These are phyloP conservation scores for Danio rerio DNA, from an alignment of 2,113 vertebrate genomes.

Conservation along the genomic window DNA sequence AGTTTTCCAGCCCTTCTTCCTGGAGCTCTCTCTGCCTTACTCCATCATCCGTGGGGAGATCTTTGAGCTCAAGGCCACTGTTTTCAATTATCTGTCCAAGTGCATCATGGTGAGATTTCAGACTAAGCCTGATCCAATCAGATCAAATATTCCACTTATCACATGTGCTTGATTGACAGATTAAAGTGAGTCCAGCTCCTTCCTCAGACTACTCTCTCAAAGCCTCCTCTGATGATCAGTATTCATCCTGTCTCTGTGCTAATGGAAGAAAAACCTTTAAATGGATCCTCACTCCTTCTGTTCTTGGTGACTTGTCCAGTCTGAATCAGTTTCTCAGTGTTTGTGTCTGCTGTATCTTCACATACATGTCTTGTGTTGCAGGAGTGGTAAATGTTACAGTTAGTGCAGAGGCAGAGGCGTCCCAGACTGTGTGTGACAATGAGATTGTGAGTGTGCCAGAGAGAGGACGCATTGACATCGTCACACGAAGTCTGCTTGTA, in stretches of 20 bases:
- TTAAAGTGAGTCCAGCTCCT: slow-evolving; percentile 67
- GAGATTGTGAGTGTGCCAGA: slow-evolving; percentile 77
- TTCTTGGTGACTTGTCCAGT: slow-evolving; percentile 74
- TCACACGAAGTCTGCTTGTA: slow-evolving; percentile 79
- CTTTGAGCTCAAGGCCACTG: slow-evolving; percentile 85
- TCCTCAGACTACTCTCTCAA: slow-evolving; percentile 75
- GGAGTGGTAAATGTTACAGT: slow-evolving; percentile 79
- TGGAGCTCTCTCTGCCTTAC: slow-evolving; percentile 86
- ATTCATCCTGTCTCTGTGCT: slow-evolving; percentile 73
- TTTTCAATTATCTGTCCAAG: slow-evolving; percentile 82
- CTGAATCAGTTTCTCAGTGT: background rate
- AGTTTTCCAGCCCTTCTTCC: slow-evolving; percentile 89
- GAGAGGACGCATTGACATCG: slow-evolving; percentile 77
- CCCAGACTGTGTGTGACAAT: slow-evolving; percentile 70
- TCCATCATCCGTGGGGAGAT: slow-evolving; percentile 85
- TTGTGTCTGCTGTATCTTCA: background rate
- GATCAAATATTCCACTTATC: slow-evolving; percentile 9
- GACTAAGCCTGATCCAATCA: background rate
- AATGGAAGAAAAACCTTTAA: slow-evolving; percentile 71
- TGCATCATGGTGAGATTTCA: slow-evolving; percentile 80
- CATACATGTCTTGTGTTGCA: slow-evolving; percentile 47
- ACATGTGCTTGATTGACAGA: slow-evolving; percentile 66
- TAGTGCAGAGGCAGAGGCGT: slow-evolving; percentile 75
- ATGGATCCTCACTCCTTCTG: slow-evolving; percentile 71
- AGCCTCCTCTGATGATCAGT: slow-evolving; percentile 64